These are phyloP conservation scores for Hipparchia sbordonii DNA, from an alignment of 2,888 invertebrate genomes.

Conservation along the genomic window DNA sequence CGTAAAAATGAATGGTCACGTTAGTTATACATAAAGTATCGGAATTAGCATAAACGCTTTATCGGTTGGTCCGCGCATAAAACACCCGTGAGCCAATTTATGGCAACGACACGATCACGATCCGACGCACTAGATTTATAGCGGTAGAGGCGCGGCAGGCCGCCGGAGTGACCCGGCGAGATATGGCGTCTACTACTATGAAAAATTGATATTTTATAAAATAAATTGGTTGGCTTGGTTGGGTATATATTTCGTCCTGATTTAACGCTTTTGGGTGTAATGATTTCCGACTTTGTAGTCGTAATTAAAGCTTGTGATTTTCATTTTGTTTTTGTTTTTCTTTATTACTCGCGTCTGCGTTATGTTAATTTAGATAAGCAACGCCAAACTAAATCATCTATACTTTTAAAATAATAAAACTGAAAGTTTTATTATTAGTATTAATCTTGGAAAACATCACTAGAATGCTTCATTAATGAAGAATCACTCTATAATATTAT, in stretches of 20 bases:
- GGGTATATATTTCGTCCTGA: constrained; percentile 6
- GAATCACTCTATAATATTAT: too few species aligned
- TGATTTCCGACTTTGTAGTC: not conserved
- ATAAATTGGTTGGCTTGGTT: constrained; percentile 20
- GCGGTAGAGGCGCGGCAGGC: constrained; percentile 39
- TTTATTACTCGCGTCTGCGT: too few species aligned
- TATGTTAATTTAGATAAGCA: too few species aligned
- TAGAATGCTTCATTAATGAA: not conserved
- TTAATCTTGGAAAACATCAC: too few species aligned
- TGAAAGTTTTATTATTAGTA: too few species aligned
- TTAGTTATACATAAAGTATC: constrained; percentile 46
- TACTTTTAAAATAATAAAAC: too few species aligned
- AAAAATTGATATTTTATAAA: constrained; percentile 36
- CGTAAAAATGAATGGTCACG: too few species aligned
- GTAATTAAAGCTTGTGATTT: not conserved
- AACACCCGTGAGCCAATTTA: constrained; percentile 42
- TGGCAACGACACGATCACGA: constrained; percentile 46
- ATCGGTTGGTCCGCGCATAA: constrained; percentile 49
- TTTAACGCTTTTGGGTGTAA: constrained; percentile 5
- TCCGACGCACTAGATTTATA: constrained; percentile 46
- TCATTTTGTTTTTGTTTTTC: not conserved
- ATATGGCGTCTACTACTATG: constrained; percentile 33
- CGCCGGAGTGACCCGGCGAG: constrained; percentile 32
- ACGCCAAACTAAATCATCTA: too few species aligned
- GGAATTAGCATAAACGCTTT: constrained; percentile 61